phyloP scores from a whole-genome alignment of 2,113 vertebrate species.

The Garra rufa region DNA sequence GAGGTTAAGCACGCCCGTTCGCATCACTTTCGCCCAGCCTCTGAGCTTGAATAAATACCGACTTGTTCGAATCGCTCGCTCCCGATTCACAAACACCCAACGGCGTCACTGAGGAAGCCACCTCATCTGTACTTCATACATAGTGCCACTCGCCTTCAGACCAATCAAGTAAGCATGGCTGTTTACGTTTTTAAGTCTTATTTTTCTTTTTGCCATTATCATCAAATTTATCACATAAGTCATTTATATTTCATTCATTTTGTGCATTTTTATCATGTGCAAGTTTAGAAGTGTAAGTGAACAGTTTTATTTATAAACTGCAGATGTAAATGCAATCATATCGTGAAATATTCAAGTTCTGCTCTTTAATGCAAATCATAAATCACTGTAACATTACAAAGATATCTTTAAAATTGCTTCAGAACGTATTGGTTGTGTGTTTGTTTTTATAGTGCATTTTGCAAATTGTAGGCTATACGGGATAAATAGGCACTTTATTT shows the following conservation, averaged over 20 bases:
- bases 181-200: neutral
- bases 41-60: slow-evolving; percentile 66
- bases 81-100: slow-evolving; percentile 48
- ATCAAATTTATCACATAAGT: neutral
- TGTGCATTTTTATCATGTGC: too few species aligned
- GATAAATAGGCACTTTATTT: neutral
- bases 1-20: slow-evolving; percentile 65
- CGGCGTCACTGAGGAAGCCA: neutral
- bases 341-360: too few species aligned
- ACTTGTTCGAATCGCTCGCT: neutral
- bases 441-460: neutral
- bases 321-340: neutral
- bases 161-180: slow-evolving; percentile 44
- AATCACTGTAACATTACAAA: neutral
- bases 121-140: slow-evolving; percentile 12
- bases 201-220: neutral
- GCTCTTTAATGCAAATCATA: neutral
- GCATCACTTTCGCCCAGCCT: slow-evolving; percentile 62
- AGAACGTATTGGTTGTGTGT: neutral
- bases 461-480: neutral
- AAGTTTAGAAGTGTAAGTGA: too few species aligned
- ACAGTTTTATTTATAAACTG: too few species aligned
- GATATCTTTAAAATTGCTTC: neutral
- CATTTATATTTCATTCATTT: neutral
- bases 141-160: neutral